Percentiles rank a stretch among this genome's conserved stretches.
Conservation (phyloP, 2,113 vertebrate genomes). For the Pitta sordida region DNA sequence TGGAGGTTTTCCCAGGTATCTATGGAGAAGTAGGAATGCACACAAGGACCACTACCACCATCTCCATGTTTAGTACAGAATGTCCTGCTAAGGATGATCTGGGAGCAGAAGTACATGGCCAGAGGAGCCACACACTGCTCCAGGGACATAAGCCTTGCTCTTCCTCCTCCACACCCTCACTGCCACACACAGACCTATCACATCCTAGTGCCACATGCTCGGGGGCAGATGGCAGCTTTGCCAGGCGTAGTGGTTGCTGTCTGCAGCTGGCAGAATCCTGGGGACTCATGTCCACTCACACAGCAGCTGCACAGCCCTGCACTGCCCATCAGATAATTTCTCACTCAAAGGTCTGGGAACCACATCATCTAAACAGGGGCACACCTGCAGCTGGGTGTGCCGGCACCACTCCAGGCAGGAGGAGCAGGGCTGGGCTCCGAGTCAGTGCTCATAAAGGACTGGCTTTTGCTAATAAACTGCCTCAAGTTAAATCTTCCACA, state of each 20-base stretch:
- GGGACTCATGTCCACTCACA: fast-evolving
- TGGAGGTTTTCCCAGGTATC: background rate
- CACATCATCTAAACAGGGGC: background rate
- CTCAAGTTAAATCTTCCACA: conserved; percentile 4
- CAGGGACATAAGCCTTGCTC: fast-evolving
- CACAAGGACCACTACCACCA: background rate
- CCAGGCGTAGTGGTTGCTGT: background rate
- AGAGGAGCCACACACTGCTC: background rate
- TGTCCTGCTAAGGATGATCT: background rate
- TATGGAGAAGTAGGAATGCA: background rate
- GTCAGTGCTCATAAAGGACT: background rate
- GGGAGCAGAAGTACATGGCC: background rate
- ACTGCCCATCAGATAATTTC: background rate
- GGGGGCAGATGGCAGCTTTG: background rate
- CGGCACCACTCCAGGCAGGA: background rate
- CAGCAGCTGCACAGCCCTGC: fast-evolving
- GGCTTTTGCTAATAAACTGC: conserved; percentile 4
- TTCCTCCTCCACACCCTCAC: fast-evolving
- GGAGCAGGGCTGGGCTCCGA: background rate
- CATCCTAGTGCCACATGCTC: background rate
- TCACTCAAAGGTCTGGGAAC: background rate
- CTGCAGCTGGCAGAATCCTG: background rate
- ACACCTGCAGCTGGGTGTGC: background rate
- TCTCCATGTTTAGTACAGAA: background rate
- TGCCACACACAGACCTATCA: background rate